These are phyloP conservation scores for Carterocephalus palaemon DNA, from an alignment of 2,888 invertebrate genomes.

Conservation along the genomic window DNA sequence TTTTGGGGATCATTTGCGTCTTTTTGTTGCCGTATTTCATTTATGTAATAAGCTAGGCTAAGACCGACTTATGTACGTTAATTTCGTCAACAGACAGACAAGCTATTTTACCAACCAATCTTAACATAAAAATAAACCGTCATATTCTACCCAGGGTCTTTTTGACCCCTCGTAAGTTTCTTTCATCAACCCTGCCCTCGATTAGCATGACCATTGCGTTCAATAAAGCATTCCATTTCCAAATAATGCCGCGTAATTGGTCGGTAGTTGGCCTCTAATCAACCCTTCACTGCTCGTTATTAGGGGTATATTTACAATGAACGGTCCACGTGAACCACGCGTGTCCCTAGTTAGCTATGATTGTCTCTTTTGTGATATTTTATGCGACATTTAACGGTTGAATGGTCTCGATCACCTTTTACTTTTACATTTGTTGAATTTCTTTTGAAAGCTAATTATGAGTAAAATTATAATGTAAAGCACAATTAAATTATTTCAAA, in stretches of 20 bases:
- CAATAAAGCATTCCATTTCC: constrained; percentile 36
- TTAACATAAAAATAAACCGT: neutral
- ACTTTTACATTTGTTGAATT: neutral
- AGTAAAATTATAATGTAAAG: too few relatives aligned
- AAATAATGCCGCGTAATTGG: constrained; percentile 39
- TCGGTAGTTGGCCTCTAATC: constrained; percentile 26
- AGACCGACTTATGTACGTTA: too few relatives aligned
- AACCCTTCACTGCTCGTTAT: constrained; percentile 29
- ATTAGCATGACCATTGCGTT: constrained; percentile 34
- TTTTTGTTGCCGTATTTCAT: too few relatives aligned
- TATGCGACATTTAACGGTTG: constrained; percentile 17
- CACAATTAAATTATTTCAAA: too few relatives aligned
- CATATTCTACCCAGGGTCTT: constrained; percentile 1
- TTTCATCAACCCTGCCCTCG: constrained; percentile 7
- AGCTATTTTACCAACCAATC: too few relatives aligned
- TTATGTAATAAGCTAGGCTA: too few relatives aligned
- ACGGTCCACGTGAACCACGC: constrained; percentile 33
- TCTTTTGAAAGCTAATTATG: too few relatives aligned
- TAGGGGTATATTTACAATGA: constrained; percentile 32
- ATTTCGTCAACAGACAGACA: too few relatives aligned
- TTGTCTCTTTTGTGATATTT: constrained; percentile 30
- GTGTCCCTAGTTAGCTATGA: constrained; percentile 35
- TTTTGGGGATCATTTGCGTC: neutral
- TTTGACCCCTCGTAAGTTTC: constrained; percentile 2
- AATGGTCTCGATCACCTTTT: constrained; percentile 9